Percentiles rank a stretch among this genome's conserved stretches.
Conservation (phyloP, 2,113 vertebrate species). For the Microtus pennsylvanicus region DNA sequence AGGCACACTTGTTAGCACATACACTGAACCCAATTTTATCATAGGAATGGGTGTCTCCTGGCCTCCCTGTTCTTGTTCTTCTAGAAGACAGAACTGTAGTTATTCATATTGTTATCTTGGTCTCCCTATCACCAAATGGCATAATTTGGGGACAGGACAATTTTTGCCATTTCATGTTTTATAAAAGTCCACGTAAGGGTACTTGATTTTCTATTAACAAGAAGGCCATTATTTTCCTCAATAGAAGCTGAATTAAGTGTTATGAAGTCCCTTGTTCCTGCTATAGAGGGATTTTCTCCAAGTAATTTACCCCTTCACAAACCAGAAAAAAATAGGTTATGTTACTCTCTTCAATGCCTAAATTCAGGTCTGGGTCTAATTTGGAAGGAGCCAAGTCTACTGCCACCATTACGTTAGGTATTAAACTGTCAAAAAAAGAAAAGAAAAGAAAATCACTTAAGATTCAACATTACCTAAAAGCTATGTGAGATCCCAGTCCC, state of each 20-base stretch:
- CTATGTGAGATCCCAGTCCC: not conserved
- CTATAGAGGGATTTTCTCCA: slow-evolving; percentile 8
- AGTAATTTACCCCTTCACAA: not conserved
- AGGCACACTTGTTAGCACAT: too few relatives aligned
- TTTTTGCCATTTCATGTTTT: slow-evolving; percentile 47
- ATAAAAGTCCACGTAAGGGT: slow-evolving; percentile 7
- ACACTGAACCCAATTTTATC: not conserved
- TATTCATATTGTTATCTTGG: slow-evolving; percentile 28
- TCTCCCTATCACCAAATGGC: not conserved
- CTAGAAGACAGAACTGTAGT: not conserved
- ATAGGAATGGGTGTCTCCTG: not conserved
- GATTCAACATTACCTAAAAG: not conserved
- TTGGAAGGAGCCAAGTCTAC: not conserved
- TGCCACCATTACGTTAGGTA: not conserved
- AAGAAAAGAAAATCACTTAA: not conserved
- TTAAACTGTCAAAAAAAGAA: not conserved
- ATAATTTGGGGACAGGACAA: not conserved
- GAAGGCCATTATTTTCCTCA: not conserved
- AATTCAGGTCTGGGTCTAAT: not conserved
- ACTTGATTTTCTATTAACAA: not conserved
- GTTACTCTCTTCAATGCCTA: not conserved
- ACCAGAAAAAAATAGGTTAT: not conserved
- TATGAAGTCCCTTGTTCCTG: not conserved
- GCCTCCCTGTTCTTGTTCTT: not conserved
- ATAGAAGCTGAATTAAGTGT: not conserved